Percentiles rank a stretch among this genome's conserved stretches.
Conservation (phyloP, 2,113 vertebrate species). For the Manacus vitellinus region DNA sequence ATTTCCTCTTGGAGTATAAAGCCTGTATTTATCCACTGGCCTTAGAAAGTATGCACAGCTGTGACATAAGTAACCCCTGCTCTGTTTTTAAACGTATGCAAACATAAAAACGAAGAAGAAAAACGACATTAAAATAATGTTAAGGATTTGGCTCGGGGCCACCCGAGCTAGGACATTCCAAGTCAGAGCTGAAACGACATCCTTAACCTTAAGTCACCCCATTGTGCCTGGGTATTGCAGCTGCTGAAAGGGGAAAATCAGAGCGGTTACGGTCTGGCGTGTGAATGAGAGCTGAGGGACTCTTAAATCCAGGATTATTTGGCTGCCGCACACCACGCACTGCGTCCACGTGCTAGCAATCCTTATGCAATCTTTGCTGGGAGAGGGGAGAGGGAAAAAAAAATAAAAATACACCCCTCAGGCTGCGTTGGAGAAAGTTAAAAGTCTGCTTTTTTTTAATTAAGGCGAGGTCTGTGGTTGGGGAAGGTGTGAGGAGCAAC, state of each 20-base stretch:
- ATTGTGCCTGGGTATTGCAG: slow-evolving; percentile 71
- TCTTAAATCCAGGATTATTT: slow-evolving; percentile 72
- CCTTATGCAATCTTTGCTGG: slow-evolving; percentile 61
- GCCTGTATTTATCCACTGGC: slow-evolving; percentile 62
- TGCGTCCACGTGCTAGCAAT: slow-evolving; percentile 58
- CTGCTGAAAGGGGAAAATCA: slow-evolving; percentile 72
- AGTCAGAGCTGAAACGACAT: slow-evolving; percentile 66
- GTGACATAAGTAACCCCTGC: slow-evolving; percentile 67
- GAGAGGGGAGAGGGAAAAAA: background rate
- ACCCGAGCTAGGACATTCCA: slow-evolving; percentile 61
- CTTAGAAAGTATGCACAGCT: slow-evolving; percentile 67
- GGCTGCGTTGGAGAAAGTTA: background rate
- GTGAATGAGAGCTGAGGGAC: slow-evolving; percentile 70
- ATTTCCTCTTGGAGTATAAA: slow-evolving; percentile 47
- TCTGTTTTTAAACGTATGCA: slow-evolving; percentile 66
- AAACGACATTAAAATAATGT: slow-evolving; percentile 69
- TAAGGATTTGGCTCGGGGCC: slow-evolving; percentile 64
- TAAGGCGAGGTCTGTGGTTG: background rate
- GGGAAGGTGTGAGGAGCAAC: background rate
- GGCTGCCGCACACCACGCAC: slow-evolving; percentile 65
- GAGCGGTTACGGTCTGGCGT: slow-evolving; percentile 67
- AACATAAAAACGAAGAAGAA: slow-evolving; percentile 66
- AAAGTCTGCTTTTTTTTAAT: background rate
- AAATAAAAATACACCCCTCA: background rate
- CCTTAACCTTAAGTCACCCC: slow-evolving; percentile 73